phyloP scores from a whole-genome alignment of 2,113 vertebrate species.

The Pollachius pollachius region DNA sequence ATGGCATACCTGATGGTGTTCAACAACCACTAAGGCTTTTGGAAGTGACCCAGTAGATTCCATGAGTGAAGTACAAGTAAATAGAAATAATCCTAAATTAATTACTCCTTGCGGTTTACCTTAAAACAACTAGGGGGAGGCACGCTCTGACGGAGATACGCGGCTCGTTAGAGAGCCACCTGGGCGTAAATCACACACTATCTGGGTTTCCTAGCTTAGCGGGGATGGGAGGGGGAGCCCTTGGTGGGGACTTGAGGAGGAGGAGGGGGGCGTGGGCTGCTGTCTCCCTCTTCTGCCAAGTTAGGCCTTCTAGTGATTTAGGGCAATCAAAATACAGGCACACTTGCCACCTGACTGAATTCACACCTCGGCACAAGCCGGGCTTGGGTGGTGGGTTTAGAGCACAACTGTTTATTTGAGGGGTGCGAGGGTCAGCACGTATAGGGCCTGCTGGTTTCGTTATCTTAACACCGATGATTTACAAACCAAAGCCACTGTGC shows the following conservation, averaged over 20 bases:
- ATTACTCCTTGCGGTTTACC: too few relatives aligned
- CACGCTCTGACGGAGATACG: too few relatives aligned
- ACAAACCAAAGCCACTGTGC: conserved; percentile 22
- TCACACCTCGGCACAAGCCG: conserved; percentile 57
- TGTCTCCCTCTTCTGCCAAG: conserved; percentile 62
- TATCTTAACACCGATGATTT: conserved; percentile 23
- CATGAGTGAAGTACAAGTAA: too few relatives aligned
- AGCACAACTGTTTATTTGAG: conserved; percentile 22
- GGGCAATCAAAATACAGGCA: conserved; percentile 60
- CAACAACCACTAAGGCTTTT: too few relatives aligned
- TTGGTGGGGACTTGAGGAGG: conserved; percentile 38
- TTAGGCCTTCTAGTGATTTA: conserved; percentile 43
- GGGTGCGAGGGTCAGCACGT: background rate
- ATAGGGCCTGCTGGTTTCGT: background rate
- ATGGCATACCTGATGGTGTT: too few relatives aligned
- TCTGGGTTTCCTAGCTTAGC: conserved; percentile 36
- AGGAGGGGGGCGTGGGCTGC: conserved; percentile 48
- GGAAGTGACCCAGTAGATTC: too few relatives aligned
- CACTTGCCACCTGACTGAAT: conserved; percentile 66
- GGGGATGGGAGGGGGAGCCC: conserved; percentile 26
- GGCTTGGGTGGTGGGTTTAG: conserved; percentile 36
- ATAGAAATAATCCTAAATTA: too few relatives aligned
- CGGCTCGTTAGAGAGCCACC: conserved; percentile 41
- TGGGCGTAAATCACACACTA: conserved; percentile 63
- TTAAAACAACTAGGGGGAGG: too few relatives aligned